A percentile compares a stretch with the other conserved stretches of the same genome.
Conservation (phyloP, 37 sponge, comb jelly and placozoan genomes). For the Aplysina aerophoba region DNA sequence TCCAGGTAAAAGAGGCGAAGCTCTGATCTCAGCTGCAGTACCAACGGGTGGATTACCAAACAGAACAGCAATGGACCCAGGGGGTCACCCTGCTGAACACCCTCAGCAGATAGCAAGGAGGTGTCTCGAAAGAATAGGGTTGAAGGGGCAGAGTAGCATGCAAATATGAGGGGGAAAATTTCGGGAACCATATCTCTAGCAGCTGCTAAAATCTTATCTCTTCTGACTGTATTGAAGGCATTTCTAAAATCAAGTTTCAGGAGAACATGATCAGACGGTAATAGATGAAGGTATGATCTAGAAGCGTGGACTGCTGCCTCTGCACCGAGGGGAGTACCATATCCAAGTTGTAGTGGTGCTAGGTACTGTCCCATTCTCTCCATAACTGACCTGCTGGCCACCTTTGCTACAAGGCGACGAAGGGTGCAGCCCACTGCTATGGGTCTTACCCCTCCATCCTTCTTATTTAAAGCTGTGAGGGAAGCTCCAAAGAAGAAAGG, state of each 20-base stretch:
- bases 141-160: background rate
- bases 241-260: conserved; percentile 26
- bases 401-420: conserved; percentile 45
- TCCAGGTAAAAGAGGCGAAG: conserved; percentile 5
- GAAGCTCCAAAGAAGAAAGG: conserved; percentile 54
- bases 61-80: conserved; percentile 24
- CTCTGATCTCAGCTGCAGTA: background rate
- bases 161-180: background rate
- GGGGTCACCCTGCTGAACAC: conserved; percentile 28
- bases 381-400: background rate
- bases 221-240: conserved; percentile 21
- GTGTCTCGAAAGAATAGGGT: background rate
- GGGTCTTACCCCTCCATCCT: conserved; percentile 49
- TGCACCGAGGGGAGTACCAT: background rate
- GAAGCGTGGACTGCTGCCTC: conserved; percentile 21
- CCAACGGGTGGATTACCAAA: background rate
- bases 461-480: conserved; percentile 41
- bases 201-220: conserved; percentile 9
- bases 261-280: background rate
- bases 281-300: background rate
- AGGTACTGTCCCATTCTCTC: conserved; percentile 15
- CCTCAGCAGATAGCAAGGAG: background rate
- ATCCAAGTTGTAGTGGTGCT: too few species aligned
- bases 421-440: conserved; percentile 59
- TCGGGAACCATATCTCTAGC: conserved; percentile 10